A percentile compares a stretch with the other conserved stretches of the same genome.
Evolutionary conservation across 2,113 vertebrate species (phyloP).

Genomic region (Scalopus aquaticus): DNA sequence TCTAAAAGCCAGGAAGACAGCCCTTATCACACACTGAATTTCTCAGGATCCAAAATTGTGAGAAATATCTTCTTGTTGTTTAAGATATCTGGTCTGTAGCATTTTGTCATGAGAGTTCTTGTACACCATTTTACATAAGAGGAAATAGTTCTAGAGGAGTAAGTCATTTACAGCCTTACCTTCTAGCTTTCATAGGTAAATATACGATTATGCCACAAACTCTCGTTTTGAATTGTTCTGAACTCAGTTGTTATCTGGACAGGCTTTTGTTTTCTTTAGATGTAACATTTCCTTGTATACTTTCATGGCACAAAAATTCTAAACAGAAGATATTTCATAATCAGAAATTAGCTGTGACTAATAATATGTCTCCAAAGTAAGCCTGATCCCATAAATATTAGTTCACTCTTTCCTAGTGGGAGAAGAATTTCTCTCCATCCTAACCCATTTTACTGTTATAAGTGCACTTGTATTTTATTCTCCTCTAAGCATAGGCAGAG

Average conservation of each 20-base stretch:
- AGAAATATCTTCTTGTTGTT: conserved; percentile 5
- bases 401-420: neutral
- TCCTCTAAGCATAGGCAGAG: neutral
- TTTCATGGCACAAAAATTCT: no score
- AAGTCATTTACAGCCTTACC: neutral
- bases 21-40: neutral
- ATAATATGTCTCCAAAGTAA: no score
- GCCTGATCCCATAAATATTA: neutral
- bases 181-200: neutral
- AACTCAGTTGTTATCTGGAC: no score
- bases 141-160: neutral
- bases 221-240: no score
- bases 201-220: no score
- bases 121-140: neutral
- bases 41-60: neutral
- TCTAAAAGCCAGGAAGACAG: neutral
- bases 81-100: neutral
- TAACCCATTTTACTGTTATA: neutral
- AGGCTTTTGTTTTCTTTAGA: no score
- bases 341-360: no score
- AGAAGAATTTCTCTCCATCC: neutral
- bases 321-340: no score
- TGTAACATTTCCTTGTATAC: no score
- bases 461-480: neutral
- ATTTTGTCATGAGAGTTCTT: neutral